Conservation (phyloP, 2,888 invertebrate genomes). For the Tenthredo mesomela region DNA sequence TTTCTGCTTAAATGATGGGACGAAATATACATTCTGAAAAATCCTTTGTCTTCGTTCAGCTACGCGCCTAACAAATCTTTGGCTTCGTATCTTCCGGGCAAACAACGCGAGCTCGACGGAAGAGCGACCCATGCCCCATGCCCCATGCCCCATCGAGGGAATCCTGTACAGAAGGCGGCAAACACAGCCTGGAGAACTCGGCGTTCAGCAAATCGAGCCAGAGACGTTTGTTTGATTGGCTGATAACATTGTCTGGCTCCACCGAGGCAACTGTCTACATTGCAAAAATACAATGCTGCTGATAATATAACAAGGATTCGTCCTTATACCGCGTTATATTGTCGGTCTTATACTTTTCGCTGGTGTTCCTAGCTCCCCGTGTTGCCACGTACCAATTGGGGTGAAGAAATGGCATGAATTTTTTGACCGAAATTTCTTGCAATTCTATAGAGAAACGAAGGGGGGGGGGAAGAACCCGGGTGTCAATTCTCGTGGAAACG, state of each 20-base stretch:
- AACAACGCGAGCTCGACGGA: constrained; percentile 18
- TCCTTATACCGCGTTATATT: constrained; percentile 18
- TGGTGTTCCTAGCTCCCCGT: neutral
- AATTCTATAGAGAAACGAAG: neutral
- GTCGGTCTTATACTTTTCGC: neutral
- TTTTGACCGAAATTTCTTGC: neutral
- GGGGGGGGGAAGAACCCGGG: neutral
- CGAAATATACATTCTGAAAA: constrained; percentile 6
- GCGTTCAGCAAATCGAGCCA: constrained; percentile 28
- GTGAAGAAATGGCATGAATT: neutral
- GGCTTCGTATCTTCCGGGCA: constrained; percentile 37
- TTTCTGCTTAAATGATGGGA: neutral
- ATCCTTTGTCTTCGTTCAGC: neutral
- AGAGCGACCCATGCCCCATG: neutral
- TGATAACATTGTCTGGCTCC: constrained; percentile 54
- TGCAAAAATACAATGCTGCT: constrained; percentile 40
- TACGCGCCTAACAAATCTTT: constrained; percentile 28
- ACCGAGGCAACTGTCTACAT: constrained; percentile 43
- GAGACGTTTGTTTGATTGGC: constrained; percentile 54
- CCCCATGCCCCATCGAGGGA: neutral
- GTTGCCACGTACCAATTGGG: neutral
- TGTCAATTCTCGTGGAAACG: neutral
- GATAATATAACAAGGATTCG: constrained; percentile 46
- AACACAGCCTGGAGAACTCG: constrained; percentile 19
- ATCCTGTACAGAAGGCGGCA: constrained; percentile 14